Conservation (phyloP, 2,888 invertebrate species). For the Pegoplata infirma region DNA sequence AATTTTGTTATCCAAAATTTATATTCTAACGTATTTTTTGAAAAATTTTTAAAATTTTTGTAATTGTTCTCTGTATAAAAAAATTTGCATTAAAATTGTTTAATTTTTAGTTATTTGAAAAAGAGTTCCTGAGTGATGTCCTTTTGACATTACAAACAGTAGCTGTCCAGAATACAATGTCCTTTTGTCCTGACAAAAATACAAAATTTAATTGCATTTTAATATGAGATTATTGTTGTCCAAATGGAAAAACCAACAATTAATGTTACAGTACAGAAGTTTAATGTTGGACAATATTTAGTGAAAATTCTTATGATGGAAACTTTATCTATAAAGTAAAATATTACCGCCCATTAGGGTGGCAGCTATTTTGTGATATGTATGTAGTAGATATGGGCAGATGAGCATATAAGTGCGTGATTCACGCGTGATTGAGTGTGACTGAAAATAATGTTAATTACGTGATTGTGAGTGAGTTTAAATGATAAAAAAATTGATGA, state of each 20-base stretch:
- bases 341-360: too few species aligned
- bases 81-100: slow-evolving; percentile 28
- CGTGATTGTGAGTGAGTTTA: too few species aligned
- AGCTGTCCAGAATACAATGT: slow-evolving; percentile 12
- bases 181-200: neutral
- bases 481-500: too few species aligned
- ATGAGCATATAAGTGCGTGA: too few species aligned
- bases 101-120: neutral
- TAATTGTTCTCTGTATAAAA: neutral
- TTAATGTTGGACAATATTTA: too few species aligned
- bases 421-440: too few species aligned
- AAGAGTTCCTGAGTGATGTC: slow-evolving; percentile 1
- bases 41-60: neutral
- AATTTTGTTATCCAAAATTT: neutral
- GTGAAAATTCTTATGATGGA: too few species aligned
- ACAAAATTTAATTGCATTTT: slow-evolving; percentile 35
- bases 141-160: slow-evolving; percentile 15
- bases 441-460: too few species aligned
- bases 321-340: too few species aligned
- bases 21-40: slow-evolving; percentile 1
- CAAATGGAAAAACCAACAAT: neutral
- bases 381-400: too few species aligned
- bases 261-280: neutral
- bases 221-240: neutral
- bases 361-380: too few species aligned